Base-by-base conservation (phyloP, 2,888 invertebrate species). In the Thereva nobilitata region DNA sequence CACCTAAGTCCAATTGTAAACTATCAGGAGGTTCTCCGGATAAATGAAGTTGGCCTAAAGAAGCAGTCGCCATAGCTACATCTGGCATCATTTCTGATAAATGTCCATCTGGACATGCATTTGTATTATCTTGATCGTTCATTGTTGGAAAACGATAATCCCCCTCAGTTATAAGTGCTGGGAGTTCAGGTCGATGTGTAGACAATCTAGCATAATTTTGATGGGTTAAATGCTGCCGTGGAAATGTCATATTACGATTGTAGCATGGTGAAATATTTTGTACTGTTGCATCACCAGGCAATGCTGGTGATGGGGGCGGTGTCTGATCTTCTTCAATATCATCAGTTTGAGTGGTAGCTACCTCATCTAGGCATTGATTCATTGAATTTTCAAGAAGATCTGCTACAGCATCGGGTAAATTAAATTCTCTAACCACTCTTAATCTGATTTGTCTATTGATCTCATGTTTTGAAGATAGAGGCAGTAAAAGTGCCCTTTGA, bases 361-460 rank as follows among this genome's bases (percentile, higher is more conserved):
- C 75, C 71, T 79, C 73, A 53, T 73, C 74, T 50, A 69, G 67
- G 67, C 75, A 70, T 64, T 76, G 74, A 67, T 76, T 75, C 71
- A 80, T 74, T 2, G 83, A 79, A 72, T 80, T 84, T 72, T 89
- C 89, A 63, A 93, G 82, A 73, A 92, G 85, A 79, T 92, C 90
- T 5, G 92, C 90, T 9, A 92, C 90, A 8, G 89, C 86, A 80
- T 97, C 97, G 0, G 97, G 97, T 68, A 96, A 85, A 75, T 95
- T 95, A 82, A 94, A 92, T 83, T 97, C 97, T 54, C 97, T 87
- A 9, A 97, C 95, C 1, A 95, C 95, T 5, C 96, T 87, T 74
- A 97, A 81, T 67, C 94, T 89, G 71, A 94, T 87, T 84, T 90
- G 89, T 71, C 89, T 84, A 74, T 87, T 87, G 70, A 93, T 89